Evolutionary conservation across 2,888 invertebrate genomes (phyloP).

Genomic region (Ormyrus pomaceus): DNA sequence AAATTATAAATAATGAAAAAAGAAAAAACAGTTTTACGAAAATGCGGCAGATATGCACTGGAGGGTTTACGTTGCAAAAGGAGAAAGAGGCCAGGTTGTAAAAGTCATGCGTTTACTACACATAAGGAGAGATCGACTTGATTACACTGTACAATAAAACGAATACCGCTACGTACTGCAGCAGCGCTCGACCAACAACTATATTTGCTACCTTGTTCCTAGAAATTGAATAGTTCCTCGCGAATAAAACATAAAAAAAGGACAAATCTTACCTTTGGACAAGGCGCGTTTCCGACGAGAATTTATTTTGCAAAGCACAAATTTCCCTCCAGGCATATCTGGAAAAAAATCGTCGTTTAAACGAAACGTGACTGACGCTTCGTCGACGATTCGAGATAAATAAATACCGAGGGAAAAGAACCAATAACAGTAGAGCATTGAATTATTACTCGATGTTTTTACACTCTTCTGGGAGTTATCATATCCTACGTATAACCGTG

Average conservation of each 20-base stretch:
- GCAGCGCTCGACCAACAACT: slow-evolving; percentile 25
- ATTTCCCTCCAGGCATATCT: slow-evolving; percentile 51
- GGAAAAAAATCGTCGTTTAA: background rate
- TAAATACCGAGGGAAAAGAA: background rate
- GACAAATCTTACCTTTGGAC: background rate
- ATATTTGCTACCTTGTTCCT: slow-evolving; percentile 48
- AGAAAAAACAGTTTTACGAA: slow-evolving; percentile 23
- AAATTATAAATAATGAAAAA: slow-evolving; percentile 5
- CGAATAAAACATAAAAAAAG: slow-evolving; percentile 10
- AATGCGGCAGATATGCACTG: slow-evolving; percentile 43
- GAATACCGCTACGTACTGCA: background rate
- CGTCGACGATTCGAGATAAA: too few species aligned
- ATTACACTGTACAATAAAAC: slow-evolving; percentile 15
- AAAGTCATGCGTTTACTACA: background rate
- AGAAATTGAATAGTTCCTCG: slow-evolving; percentile 48
- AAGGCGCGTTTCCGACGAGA: slow-evolving; percentile 20
- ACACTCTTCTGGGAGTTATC: slow-evolving; percentile 43
- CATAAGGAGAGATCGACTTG: background rate
- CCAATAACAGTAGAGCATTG: slow-evolving; percentile 17
- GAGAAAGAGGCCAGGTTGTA: background rate
- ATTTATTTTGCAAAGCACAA: slow-evolving; percentile 46
- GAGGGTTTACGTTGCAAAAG: slow-evolving; percentile 32
- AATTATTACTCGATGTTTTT: slow-evolving; percentile 42
- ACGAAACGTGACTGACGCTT: too few species aligned
- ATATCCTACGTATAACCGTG: slow-evolving; percentile 49